A percentile compares a stretch with the other conserved stretches of the same genome.
phyloP scores from a whole-genome alignment of 2,888 invertebrate species.

The Pycnomerus fuliginosus region DNA sequence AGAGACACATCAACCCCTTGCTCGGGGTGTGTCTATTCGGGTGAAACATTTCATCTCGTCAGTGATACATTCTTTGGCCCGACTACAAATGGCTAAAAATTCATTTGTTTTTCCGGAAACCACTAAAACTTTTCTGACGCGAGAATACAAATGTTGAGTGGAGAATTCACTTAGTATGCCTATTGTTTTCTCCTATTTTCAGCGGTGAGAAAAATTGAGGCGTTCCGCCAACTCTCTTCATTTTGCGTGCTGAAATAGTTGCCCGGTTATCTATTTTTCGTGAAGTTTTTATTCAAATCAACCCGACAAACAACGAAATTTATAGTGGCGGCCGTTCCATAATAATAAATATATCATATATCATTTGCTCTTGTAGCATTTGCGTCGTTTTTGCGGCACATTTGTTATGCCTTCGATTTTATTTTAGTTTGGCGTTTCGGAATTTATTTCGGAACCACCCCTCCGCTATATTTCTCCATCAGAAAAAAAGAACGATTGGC shows the following conservation, averaged over 20 bases:
- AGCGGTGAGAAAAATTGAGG: conserved; percentile 35
- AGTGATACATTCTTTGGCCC: conserved; percentile 35
- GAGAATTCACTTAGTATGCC: conserved; percentile 40
- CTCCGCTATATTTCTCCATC: conserved; percentile 47
- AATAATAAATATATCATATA: conserved; percentile 51
- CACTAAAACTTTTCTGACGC: conserved; percentile 41
- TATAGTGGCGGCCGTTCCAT: conserved; percentile 41
- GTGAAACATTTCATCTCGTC: conserved; percentile 37
- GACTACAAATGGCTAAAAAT: conserved; percentile 42
- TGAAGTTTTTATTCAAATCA: conserved; percentile 26
- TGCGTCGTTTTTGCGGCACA: conserved; percentile 49
- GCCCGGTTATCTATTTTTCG: conserved; percentile 7
- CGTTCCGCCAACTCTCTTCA: too few relatives aligned
- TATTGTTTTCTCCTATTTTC: conserved; percentile 30
- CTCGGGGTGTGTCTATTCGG: conserved; percentile 24
- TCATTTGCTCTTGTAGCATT: conserved; percentile 47
- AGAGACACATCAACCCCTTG: conserved; percentile 11
- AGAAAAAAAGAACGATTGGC: conserved; percentile 41
- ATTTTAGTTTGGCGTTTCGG: conserved; percentile 41
- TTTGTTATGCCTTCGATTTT: conserved; percentile 48
- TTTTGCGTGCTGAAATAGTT: too few relatives aligned
- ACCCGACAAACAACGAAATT: conserved; percentile 42
- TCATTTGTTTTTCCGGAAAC: conserved; percentile 44
- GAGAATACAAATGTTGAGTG: conserved; percentile 44
- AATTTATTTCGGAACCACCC: conserved; percentile 47